Evolutionary conservation across 1,140 invertebrate genomes (phyloP), one percentile per base, ranked within the genome.

Genomic region (Argopecten irradians): DNA sequence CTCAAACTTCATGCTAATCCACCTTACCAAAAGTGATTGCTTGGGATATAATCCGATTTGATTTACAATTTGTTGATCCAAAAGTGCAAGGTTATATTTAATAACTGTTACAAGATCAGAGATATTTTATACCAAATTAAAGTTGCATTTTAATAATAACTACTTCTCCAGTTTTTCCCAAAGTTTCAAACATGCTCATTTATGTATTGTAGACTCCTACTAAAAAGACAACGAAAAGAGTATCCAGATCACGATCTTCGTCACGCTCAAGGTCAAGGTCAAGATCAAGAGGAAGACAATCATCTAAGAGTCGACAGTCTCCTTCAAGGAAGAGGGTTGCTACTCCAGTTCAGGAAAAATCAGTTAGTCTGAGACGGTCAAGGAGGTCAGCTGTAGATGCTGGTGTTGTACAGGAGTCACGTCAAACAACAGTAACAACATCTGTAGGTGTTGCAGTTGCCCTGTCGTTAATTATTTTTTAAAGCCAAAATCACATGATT

Each of bases 231-330:
- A 71, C 55, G 28, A 71, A 71, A n/a, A 71, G 55, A 28, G 22
- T n/a, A 28, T 71, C 55, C 7, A 71, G 55, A 35, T 83, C 41
- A 82, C 43, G 87, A n/a, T 84, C 88, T 46, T 55, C 88, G 13
- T 89, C 89, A 82, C 88, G 88, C 16, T 91, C 91, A 5, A 86
- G 91, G 33, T 91, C 91, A 32, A 88, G 91, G 34, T 92, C 91
- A 82, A 41, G 84, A 34, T 90, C 90, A n/a, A 87, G 91, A 22
- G 87, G 87, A 28, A 90, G 87, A 86, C 46, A 87, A 46, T 83
- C 83, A 34, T 90, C 90, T 28, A 89, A 83, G 36, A 41, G 86
- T 3, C 55, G 87, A 14, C 89, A 90, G 35, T 88, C 90, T n/a
- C 82, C 85, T 32, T 83, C 88, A 5, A 84, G 85, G 46, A 84